Evolutionary conservation across 2,113 vertebrate genomes (phyloP).

Genomic region (Anolis sagrei): DNA sequence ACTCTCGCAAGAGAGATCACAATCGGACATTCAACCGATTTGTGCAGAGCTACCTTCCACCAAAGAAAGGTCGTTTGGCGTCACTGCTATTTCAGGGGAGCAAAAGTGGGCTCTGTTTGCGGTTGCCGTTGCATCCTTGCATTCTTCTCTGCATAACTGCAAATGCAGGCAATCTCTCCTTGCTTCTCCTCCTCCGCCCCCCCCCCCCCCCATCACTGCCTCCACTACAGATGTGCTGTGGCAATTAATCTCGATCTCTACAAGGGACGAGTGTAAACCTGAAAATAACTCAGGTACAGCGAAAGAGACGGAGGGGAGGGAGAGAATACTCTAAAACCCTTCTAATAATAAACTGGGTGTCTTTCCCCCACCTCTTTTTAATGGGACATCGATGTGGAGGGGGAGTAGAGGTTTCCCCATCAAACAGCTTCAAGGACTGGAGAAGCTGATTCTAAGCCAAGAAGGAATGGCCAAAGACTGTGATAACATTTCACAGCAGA

Average conservation of each 20-base stretch:
- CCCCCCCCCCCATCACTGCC: rapidly evolving
- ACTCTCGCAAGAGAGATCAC: conserved; percentile 88
- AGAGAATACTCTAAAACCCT: background rate
- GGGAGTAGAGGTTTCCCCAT: background rate
- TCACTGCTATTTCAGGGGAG: conserved; percentile 71
- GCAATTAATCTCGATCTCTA: conserved; percentile 58
- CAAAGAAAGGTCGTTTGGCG: conserved; percentile 93
- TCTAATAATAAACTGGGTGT: background rate
- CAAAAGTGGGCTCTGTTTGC: conserved; percentile 59
- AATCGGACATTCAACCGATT: conserved; percentile 92
- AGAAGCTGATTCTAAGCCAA: conserved; percentile 34
- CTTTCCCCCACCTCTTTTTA: rapidly evolving
- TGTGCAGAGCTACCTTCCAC: conserved; percentile 84
- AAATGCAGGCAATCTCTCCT: conserved; percentile 37
- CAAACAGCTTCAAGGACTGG: conserved; percentile 33
- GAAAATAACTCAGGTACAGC: conserved; percentile 27
- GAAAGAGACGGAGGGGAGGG: background rate
- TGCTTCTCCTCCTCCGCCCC: background rate
- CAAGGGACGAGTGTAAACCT: conserved; percentile 10
- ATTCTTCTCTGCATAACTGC: conserved; percentile 48
- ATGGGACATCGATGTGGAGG: too few species aligned
- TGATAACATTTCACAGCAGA: conserved; percentile 12
- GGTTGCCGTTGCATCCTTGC: conserved; percentile 20
- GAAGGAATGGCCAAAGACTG: conserved; percentile 34
- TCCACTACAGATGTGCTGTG: conserved; percentile 16